Percentiles rank a stretch among this genome's conserved stretches.
These are phyloP conservation scores for Alexandromys oeconomus DNA, from an alignment of 2,797 vertebrate genomes.

Conservation along the genomic window DNA sequence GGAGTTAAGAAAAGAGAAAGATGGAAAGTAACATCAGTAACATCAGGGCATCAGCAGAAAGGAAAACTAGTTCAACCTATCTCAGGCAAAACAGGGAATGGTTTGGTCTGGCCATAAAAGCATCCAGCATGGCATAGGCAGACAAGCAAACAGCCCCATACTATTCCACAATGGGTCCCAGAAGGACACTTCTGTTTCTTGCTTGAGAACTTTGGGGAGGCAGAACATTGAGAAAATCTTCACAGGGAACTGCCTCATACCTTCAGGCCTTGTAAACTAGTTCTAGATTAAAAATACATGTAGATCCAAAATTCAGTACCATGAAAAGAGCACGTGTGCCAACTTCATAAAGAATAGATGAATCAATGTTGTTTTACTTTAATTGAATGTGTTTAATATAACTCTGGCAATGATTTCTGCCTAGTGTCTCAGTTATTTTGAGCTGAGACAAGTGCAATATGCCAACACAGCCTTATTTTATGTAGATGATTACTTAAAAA, in stretches of 20 bases:
- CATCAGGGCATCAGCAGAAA: conserved; percentile 11
- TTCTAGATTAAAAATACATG: conserved; percentile 43
- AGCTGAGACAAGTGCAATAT: conserved; percentile 37
- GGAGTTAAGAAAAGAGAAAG: background rate
- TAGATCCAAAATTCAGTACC: conserved; percentile 9
- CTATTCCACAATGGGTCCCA: conserved; percentile 39
- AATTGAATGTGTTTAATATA: conserved; percentile 63
- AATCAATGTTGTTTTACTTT: conserved; percentile 60
- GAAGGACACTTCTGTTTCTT: conserved; percentile 25
- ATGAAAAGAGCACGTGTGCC: conserved; percentile 9
- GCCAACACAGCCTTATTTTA: conserved; percentile 15
- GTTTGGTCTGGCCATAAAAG: background rate
- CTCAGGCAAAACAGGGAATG: background rate
- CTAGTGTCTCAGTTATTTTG: conserved; percentile 39
- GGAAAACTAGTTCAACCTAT: conserved; percentile 11
- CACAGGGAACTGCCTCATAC: background rate
- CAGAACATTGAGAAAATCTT: conserved; percentile 26
- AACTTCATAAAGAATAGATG: conserved; percentile 63
- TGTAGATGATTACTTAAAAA: conserved; percentile 38
- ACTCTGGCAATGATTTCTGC: conserved; percentile 47
- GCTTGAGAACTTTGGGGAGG: background rate
- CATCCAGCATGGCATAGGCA: background rate
- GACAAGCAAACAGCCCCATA: background rate
- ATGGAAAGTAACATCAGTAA: background rate
- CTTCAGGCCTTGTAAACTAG: conserved; percentile 19